Percentiles rank a stretch among this genome's conserved stretches.
phyloP scores from a whole-genome alignment of 1,140 invertebrate genomes.

The Temnothorax longispinosus region DNA sequence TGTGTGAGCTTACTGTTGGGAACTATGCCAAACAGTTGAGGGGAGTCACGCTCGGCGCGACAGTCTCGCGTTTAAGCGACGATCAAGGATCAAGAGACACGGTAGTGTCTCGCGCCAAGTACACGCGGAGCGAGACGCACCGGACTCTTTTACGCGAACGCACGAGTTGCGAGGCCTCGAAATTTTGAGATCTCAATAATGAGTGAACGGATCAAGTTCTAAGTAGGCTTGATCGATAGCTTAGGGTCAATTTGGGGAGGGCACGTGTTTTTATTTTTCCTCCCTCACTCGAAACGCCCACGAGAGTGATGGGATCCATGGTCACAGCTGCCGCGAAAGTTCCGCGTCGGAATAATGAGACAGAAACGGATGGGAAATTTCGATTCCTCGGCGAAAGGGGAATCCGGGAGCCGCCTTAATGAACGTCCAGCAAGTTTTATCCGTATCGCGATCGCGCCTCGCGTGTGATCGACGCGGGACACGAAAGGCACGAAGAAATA shows the following conservation, averaged over 20 bases:
- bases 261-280: too few relatives aligned
- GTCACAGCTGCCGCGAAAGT: background rate
- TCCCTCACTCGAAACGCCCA: background rate
- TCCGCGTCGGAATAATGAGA: background rate
- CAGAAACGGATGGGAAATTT: background rate
- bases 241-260: too few relatives aligned
- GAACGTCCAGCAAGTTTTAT: background rate
- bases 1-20: slow-evolving; percentile 1
- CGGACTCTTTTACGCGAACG: too few relatives aligned
- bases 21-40: slow-evolving; percentile 53
- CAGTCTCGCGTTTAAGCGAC: slow-evolving; percentile 12
- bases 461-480: slow-evolving; percentile 10
- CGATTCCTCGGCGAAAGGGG: background rate
- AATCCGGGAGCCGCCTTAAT: background rate
- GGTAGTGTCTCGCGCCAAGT: too few relatives aligned
- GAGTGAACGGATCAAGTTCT: too few relatives aligned
- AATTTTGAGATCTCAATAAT: too few relatives aligned
- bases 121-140: too few relatives aligned
- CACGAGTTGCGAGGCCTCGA: too few relatives aligned
- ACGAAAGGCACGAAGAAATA: background rate
- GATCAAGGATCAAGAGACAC: slow-evolving; percentile 1
- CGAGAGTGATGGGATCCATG: slow-evolving; percentile 17
- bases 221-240: too few relatives aligned
- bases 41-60: slow-evolving; percentile 21
- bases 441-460: slow-evolving; percentile 35